Conservation (phyloP, 2,888 invertebrate genomes). For the Glyphotaelius pellucidus region DNA sequence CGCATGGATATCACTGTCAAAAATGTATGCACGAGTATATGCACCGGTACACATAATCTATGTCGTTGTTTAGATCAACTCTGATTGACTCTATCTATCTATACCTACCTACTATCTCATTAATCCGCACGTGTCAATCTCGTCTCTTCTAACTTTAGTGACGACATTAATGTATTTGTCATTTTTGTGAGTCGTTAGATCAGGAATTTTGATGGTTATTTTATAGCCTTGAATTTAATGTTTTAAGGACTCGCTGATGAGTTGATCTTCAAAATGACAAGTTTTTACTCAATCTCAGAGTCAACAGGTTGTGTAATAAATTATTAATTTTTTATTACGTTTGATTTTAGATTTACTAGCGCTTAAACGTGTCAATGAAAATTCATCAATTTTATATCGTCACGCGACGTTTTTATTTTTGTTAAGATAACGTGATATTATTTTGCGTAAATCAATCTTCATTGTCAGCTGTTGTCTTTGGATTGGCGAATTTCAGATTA, state of each 20-base stretch:
- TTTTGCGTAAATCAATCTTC: background rate
- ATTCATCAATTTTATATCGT: background rate
- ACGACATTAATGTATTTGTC: no score
- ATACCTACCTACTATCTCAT: no score
- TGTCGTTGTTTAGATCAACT: no score
- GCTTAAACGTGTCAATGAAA: background rate
- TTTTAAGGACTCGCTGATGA: background rate
- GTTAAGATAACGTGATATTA: background rate
- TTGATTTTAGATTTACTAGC: background rate
- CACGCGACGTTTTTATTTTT: background rate
- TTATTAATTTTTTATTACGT: background rate
- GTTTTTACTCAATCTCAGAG: background rate
- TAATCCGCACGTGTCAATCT: no score
- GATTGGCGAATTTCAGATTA: no score
- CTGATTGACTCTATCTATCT: no score
- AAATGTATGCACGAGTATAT: no score
- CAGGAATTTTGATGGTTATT: background rate
- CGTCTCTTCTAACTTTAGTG: no score
- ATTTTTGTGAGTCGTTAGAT: background rate
- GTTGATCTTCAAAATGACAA: background rate
- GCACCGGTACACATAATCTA: no score
- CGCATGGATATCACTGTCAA: no score
- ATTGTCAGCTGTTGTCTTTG: background rate
- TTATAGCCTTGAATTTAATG: background rate
- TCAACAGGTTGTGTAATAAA: background rate